Percentiles rank a stretch among this genome's conserved stretches.
Evolutionary conservation across 2,113 vertebrate species (phyloP).

Genomic region (Scomber scombrus): DNA sequence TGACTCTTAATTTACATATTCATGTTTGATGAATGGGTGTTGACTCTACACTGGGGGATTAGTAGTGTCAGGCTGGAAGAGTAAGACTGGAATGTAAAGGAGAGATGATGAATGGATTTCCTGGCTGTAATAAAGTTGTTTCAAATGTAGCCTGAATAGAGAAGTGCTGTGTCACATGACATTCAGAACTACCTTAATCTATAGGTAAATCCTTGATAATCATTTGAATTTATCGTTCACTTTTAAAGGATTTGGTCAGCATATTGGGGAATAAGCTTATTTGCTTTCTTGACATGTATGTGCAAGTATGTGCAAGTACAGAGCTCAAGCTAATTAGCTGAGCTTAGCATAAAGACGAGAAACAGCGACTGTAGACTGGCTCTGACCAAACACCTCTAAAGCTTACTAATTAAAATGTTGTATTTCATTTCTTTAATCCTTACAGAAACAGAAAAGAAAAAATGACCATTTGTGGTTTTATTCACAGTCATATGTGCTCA

Average conservation of each 20-base stretch:
- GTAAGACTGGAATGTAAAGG: conserved; percentile 14
- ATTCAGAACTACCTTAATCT: conserved; percentile 7
- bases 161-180: neutral
- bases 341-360: neutral
- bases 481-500: too few relatives aligned
- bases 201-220: neutral
- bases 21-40: conserved; percentile 25
- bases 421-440: too few relatives aligned
- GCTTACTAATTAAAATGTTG: too few relatives aligned
- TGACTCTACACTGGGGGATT: conserved; percentile 11
- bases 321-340: neutral
- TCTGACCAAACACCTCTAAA: too few relatives aligned
- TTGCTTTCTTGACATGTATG: too few relatives aligned
- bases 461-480: too few relatives aligned
- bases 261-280: too few relatives aligned
- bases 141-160: conserved; percentile 24
- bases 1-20: conserved; percentile 56
- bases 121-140: neutral
- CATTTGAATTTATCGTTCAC: conserved; percentile 10
- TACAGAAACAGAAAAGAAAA: too few relatives aligned
- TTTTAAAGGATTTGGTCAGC: neutral
- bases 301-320: neutral
- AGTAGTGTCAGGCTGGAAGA: conserved; percentile 10
- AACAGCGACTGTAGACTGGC: too few relatives aligned
- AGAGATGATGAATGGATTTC: conserved; percentile 13